Base-by-base conservation (phyloP, 1,140 invertebrate genomes). In the Wiebesia pumilae region DNA sequence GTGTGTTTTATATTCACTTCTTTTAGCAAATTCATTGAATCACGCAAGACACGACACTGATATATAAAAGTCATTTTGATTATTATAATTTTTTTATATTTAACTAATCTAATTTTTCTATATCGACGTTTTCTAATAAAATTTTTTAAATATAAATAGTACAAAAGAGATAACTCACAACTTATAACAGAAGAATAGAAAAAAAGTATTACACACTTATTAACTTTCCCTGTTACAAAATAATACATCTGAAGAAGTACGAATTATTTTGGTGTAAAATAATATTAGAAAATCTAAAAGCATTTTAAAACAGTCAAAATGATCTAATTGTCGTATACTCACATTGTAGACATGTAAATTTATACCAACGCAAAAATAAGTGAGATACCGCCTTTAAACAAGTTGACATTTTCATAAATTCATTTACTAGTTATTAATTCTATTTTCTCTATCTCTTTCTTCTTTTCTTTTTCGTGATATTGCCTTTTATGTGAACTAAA, bases 391-490 rank as follows among this genome's bases (percentile, higher is more conserved):
- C 58, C 38, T 58, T 38, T 69, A 69, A 62, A 79, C 77, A 79
- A 54, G 58, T 79, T 79, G 75, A 79, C 83, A 35, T 67, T 80
- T 69, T 71, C 79, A 40, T 62, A 81, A 85, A 75, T 81, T 38
- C 47, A 85, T 71, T 85, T 75, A 16, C 62, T 75, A 47, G 33
- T 80, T 30, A 79, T 85, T 69, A 79, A 78, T 58, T 84, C 7
- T 51, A 33, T 78, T 75, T 24, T 77, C 27, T 75, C 24, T 58
- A 10, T 4, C 30, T 83, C 51, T 62, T n/a, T 38, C 33, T 62
- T 24, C 40, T 47, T 38, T n/a, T 40, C 71, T 75, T 40, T 77
- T 40, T 84, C 3, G 58, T 43, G 24, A 69, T 71, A 27, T 58
- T 38, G 73, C 9, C 27, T 69, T 84, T 84, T 79, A 40, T 84